Conservation (phyloP, 2,113 vertebrate species). For the Muntiacus reevesi region DNA sequence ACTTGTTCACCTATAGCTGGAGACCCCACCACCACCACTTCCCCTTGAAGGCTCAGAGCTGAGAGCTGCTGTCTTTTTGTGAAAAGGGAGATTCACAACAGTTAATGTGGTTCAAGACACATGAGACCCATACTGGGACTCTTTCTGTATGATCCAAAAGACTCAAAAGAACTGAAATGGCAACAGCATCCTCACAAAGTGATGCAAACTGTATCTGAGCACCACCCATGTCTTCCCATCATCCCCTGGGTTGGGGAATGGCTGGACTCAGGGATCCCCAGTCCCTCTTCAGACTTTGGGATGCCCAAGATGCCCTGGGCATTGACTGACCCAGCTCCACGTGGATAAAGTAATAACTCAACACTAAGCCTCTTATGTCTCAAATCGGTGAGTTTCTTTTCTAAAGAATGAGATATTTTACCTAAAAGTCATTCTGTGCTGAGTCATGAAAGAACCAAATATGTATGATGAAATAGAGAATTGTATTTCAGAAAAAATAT, state of each 20-base stretch:
- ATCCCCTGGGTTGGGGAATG: neutral
- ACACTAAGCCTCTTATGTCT: neutral
- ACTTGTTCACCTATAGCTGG: neutral
- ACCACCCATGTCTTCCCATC: neutral
- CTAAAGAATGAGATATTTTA: neutral
- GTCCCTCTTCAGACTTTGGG: neutral
- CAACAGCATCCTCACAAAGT: rapidly evolving
- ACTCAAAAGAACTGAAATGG: neutral
- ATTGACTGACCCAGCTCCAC: rapidly evolving
- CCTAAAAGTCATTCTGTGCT: neutral
- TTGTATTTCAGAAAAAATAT: neutral
- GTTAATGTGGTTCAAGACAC: neutral
- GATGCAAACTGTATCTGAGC: neutral
- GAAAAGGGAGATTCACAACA: neutral
- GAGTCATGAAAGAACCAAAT: neutral
- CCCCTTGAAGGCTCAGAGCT: neutral
- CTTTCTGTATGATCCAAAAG: neutral
- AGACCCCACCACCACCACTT: neutral
- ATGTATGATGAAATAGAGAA: neutral
- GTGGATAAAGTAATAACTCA: neutral
- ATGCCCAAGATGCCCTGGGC: no score
- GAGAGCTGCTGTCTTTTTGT: neutral
- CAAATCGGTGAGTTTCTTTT: neutral
- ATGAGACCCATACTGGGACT: rapidly evolving
- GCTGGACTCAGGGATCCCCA: rapidly evolving